Evolutionary conservation across 2,797 vertebrate genomes (phyloP).

Genomic region (Uromys caudimaculatus): DNA sequence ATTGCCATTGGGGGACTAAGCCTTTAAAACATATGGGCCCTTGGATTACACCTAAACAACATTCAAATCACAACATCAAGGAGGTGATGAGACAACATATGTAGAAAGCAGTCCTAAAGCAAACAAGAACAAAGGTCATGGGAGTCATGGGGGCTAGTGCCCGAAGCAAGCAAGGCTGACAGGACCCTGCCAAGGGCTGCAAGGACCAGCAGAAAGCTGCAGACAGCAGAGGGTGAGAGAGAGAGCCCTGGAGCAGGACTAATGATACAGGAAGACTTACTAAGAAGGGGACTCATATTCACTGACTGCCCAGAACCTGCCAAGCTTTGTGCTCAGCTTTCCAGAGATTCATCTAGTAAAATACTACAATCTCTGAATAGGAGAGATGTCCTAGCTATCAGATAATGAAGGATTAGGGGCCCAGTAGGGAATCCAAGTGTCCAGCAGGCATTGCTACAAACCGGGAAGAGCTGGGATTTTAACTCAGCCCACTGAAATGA

Average conservation of each 20-base stretch:
- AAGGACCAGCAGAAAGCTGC: not conserved
- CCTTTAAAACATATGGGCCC: not conserved
- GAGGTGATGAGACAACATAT: not conserved
- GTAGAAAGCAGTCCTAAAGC: not conserved
- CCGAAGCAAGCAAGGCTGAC: not conserved
- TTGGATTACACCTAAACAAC: not conserved
- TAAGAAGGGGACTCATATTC: not conserved
- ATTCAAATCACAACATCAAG: not conserved
- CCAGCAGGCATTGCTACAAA: not conserved
- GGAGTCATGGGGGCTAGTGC: not conserved
- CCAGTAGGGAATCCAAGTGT: not conserved
- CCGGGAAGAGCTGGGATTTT: not conserved
- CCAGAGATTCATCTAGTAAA: not conserved
- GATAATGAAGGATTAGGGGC: not conserved
- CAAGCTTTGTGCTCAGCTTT: not conserved
- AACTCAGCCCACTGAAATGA: not conserved
- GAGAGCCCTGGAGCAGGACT: rapidly evolving
- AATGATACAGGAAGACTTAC: not conserved
- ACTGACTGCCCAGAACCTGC: not conserved
- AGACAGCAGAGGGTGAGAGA: not conserved
- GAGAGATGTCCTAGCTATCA: not conserved
- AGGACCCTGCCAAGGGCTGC: not conserved
- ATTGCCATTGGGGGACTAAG: not conserved
- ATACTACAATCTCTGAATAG: not conserved
- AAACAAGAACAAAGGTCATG: not conserved